Evolutionary conservation across 2,888 invertebrate genomes (phyloP), one percentile per base, ranked within the genome.

Genomic region (Orchesellides sinensis): DNA sequence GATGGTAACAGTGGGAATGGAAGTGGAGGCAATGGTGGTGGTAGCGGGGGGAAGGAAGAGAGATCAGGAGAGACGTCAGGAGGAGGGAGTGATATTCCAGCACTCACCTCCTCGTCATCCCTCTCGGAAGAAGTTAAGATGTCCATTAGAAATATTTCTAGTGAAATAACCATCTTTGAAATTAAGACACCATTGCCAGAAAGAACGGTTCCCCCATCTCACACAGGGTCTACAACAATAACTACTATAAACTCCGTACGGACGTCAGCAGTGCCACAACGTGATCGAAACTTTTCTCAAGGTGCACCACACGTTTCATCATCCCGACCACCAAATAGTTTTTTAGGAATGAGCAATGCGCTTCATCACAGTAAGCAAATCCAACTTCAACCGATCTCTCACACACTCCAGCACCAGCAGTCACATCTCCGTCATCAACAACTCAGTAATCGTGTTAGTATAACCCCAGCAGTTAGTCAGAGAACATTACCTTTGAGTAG

Each of bases 161-260:
- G 85, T 83, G 88, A 88, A 69, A 88, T 87, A 52, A 87, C 88
- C 2, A 87, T 88, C 40, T 88, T 86, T 49, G 87, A 88, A 85
- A 87, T 88, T 56, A 85, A 85, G 69, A 83, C 85, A 21, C 86
- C 87, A 19, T 75, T 85, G 32, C 86, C 87, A 14, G 86, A 86
- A 35, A 65, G 84, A 54, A 65, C 85, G 2, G 77, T 73, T 35
- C 79, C 84, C 40, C 82, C 84, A 14, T 82, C 82, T 59, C 78
- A 78, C 45, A 83, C 84, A 74, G 84, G 84, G 70, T 84, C 84
- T 29, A 84, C 84, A 49, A 84, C 84, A 66, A 84, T 84, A 74
- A 84, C 84, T 21, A 84, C 84, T 17, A 84, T 84, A 63, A 82
- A 82, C 32, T 79, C 82, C 10, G 14, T 29, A 10, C 35, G 66